Percentiles rank a stretch among this genome's conserved stretches.
Conservation (phyloP, 2,113 vertebrate species). For the Elachura formosa region DNA sequence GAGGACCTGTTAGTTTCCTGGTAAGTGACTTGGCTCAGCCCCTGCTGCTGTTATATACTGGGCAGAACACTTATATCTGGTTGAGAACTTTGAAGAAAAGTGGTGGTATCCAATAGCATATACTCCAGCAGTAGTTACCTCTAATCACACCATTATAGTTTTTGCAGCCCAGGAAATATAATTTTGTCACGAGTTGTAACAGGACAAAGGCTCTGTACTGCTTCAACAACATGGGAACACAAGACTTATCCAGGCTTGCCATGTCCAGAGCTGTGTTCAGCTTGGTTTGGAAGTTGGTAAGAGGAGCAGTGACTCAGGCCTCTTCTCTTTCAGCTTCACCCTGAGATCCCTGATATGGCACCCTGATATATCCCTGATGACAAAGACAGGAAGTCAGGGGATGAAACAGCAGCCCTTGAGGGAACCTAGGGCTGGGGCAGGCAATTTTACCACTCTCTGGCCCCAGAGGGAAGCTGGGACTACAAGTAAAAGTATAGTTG, state of each 20-base stretch:
- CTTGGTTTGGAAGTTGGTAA: not conserved
- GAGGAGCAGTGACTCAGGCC: not conserved
- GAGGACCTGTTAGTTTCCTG: not conserved
- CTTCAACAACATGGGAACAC: not conserved
- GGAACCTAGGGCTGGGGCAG: not conserved
- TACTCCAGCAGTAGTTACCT: not conserved
- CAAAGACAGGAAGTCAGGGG: accelerated
- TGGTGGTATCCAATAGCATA: accelerated
- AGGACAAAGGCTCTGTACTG: not conserved
- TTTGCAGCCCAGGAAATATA: not conserved
- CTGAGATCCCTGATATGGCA: accelerated
- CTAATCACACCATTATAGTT: not conserved
- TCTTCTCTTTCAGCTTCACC: not conserved
- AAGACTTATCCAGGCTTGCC: not conserved
- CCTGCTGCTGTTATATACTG: not conserved
- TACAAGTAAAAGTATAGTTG: not conserved
- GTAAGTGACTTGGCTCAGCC: not conserved
- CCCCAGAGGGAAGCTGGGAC: not conserved
- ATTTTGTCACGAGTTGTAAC: not conserved
- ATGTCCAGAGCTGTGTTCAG: not conserved
- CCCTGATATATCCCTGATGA: too few species aligned
- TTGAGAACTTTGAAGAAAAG: not conserved
- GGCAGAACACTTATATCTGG: not conserved
- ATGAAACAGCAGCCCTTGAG: not conserved
- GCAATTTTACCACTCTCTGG: too few species aligned